Base-by-base conservation (phyloP, 2,888 invertebrate genomes). In the Oscheius sp. region DNA sequence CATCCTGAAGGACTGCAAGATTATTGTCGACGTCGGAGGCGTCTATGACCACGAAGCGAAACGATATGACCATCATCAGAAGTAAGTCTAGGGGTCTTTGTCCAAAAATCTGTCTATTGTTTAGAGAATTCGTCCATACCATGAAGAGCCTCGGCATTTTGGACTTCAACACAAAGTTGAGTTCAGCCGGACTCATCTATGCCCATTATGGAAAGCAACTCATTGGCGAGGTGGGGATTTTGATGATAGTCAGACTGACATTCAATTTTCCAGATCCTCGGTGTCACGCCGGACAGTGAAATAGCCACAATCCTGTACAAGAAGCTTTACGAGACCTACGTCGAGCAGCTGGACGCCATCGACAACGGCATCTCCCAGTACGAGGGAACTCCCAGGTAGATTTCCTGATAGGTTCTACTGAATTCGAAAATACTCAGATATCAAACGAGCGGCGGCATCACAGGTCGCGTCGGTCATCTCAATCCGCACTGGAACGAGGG, bases 41-140 rank as follows among this genome's bases (percentile, higher is more conserved):
- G 92, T 92, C 21, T 99, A 94, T 90, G 93, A 96, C 90, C 94
- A 93, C 72, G 90, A 91, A 0, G 93, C 89, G 75, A 92, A 93
- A 77, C 92, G 94, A 78, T 99, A 94, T 90, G 99, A 99, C 90
- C 99, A 99, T 90, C 99, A 99, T 90, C 98, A 99, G 90, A 92
- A 90, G 92, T 92, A 87, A 63, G 73, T 10, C 7, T 32, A 21
- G 11, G 51, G 66, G 1, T 66, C 11, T 74, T 62, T 51, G 1
- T 71, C 3, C 5, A 55, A 53, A 50, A 32, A 48, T 11, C 35
- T 59, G 29, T 1, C 47, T 1, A 5, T 35, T 37, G 33, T 77
- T n/a, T 81, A 91, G 91, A 70, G 88, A 87, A 42, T 91, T 91
- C 83, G 83, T 75, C 13, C 90, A 91, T 53, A 88, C 90, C 0